These are phyloP conservation scores for Mellivora capensis DNA, from an alignment of 2,113 vertebrate species.

Conservation along the genomic window DNA sequence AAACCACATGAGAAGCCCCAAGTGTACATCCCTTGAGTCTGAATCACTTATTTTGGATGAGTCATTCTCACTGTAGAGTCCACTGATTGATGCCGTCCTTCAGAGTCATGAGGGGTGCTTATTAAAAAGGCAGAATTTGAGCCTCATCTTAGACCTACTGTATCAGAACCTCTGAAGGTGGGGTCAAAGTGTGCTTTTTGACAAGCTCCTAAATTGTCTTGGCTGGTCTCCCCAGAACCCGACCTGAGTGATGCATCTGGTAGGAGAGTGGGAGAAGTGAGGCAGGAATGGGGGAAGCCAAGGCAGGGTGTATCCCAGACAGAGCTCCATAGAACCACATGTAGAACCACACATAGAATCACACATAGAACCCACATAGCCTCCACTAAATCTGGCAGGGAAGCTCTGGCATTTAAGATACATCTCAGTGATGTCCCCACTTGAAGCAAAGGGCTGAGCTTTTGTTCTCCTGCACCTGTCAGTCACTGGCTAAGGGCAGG, in stretches of 20 bases:
- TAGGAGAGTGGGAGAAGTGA: background rate
- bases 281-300: background rate
- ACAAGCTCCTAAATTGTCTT: background rate
- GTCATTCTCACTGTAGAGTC: background rate
- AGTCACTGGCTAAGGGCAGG: background rate
- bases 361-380: too few relatives aligned
- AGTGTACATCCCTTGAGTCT: background rate
- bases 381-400: background rate
- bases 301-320: background rate
- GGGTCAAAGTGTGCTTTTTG: background rate
- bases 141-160: background rate
- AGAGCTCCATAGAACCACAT: background rate
- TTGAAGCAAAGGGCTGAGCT: too few relatives aligned
- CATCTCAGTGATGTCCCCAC: background rate
- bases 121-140: background rate
- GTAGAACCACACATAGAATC: background rate
- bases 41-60: background rate
- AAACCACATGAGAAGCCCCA: background rate
- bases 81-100: background rate
- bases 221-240: background rate
- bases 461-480: background rate
- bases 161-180: background rate
- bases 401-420: background rate
- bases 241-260: background rate
- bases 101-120: background rate